Percentiles rank a stretch among this genome's conserved stretches.
Conservation (phyloP, 2,113 vertebrate species). For the Lipotes vexillifer region DNA sequence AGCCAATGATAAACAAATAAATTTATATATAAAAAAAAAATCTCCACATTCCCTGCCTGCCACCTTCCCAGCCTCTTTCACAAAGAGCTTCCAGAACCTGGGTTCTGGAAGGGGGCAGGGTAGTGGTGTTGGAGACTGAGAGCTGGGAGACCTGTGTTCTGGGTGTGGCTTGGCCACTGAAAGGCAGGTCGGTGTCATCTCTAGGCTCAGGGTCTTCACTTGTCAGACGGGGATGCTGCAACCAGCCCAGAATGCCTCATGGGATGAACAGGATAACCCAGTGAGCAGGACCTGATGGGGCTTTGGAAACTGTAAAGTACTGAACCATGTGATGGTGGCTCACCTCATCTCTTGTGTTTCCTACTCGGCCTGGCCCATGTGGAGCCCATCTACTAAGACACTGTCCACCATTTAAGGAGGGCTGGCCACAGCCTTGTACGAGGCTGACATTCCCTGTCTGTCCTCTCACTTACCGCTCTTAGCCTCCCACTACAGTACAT, state of each 20-base stretch:
- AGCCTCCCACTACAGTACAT: not conserved
- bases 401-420: not conserved
- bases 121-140: not conserved
- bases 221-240: not conserved
- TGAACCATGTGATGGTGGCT: not conserved
- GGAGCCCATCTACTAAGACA: rapidly evolving
- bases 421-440: rapidly evolving
- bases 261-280: not conserved
- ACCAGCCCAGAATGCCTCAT: not conserved
- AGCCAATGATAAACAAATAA: too few species aligned
- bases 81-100: not conserved
- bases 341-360: not conserved
- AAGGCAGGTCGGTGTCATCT: not conserved
- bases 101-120: not conserved
- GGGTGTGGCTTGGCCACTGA: not conserved
- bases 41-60: not conserved
- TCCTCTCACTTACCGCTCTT: not conserved
- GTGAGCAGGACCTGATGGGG: not conserved
- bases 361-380: rapidly evolving
- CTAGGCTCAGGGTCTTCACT: not conserved
- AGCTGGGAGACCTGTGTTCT: not conserved
- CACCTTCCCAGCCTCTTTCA: not conserved
- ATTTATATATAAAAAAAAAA: too few species aligned
- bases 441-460: not conserved
- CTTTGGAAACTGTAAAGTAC: not conserved